Evolutionary conservation across 2,797 vertebrate genomes (phyloP).

Genomic region (Microchirus variegatus): DNA sequence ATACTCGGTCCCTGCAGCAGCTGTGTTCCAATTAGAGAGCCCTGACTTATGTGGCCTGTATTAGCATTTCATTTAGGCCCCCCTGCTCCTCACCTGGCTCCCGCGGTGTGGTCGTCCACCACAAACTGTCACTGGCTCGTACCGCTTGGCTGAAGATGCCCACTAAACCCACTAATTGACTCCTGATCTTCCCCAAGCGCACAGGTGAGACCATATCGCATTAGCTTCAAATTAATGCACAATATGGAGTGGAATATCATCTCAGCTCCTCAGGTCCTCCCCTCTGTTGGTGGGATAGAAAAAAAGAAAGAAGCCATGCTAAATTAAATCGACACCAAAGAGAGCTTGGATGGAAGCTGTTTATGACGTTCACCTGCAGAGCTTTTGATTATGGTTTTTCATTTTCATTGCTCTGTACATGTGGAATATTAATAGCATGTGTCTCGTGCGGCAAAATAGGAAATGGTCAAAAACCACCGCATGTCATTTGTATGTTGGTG

Average conservation of each 20-base stretch:
- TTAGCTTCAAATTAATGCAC: conserved; percentile 62
- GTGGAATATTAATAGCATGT: conserved; percentile 2
- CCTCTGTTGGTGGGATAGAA: conserved; percentile 3
- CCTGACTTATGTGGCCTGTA: conserved; percentile 84
- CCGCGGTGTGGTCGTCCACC: conserved; percentile 59
- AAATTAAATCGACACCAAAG: conserved; percentile 17
- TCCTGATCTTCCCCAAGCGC: conserved; percentile 75
- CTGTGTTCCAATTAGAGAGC: conserved; percentile 88
- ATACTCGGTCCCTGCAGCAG: conserved; percentile 83
- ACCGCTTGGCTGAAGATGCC: conserved; percentile 65
- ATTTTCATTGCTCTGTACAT: conserved; percentile 1
- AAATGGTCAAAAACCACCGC: conserved; percentile 45
- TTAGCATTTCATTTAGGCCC: conserved; percentile 88
- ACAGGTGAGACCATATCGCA: conserved; percentile 65
- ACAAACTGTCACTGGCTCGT: conserved; percentile 61
- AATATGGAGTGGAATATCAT: conserved; percentile 44
- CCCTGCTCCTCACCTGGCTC: conserved; percentile 76
- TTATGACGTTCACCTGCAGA: conserved; percentile 21
- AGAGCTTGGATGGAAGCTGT: conserved; percentile 1
- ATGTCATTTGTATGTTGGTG: conserved; percentile 31
- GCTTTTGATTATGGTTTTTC: conserved; percentile 13
- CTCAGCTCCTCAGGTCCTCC: conserved; percentile 24
- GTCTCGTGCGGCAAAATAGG: conserved; percentile 10
- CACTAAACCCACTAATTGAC: conserved; percentile 82
- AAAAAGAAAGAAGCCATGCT: not conserved